These are phyloP conservation scores for Danaus chrysippus DNA, from an alignment of 2,888 invertebrate genomes.

Conservation along the genomic window DNA sequence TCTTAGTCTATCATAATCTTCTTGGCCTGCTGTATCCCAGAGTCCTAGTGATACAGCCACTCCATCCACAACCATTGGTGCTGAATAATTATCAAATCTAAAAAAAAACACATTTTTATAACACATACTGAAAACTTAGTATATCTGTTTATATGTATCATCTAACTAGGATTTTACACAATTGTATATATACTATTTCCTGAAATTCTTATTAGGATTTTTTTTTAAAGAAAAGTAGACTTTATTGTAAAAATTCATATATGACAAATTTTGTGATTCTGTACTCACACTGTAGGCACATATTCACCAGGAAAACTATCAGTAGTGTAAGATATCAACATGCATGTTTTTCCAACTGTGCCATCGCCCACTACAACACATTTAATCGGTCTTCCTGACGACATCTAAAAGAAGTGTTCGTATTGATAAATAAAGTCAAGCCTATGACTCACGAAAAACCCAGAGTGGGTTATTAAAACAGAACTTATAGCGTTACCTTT, in stretches of 20 bases:
- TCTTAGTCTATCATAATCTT: slow-evolving; percentile 97
- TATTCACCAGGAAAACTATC: slow-evolving; percentile 97
- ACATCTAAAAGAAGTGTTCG: slow-evolving; percentile 80
- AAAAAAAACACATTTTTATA: not conserved
- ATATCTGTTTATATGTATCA: too few species aligned
- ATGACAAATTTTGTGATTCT: slow-evolving; percentile 20
- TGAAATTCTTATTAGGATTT: too few species aligned
- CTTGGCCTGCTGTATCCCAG: slow-evolving; percentile 99
- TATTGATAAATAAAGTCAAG: slow-evolving; percentile 57
- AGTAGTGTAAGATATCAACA: slow-evolving; percentile 95
- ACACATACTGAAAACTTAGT: not conserved
- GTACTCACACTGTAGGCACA: slow-evolving; percentile 94
- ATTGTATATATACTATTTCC: too few species aligned
- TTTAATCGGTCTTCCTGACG: slow-evolving; percentile 94
- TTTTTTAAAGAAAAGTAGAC: too few species aligned
- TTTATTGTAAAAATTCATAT: too few species aligned
- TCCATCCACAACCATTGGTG: slow-evolving; percentile 98
- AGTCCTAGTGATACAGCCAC: slow-evolving; percentile 97
- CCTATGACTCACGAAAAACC: slow-evolving; percentile 66
- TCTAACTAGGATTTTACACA: not conserved
- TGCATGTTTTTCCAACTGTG: slow-evolving; percentile 96
- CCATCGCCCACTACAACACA: slow-evolving; percentile 96
- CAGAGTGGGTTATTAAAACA: slow-evolving; percentile 39
- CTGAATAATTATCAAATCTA: slow-evolving; percentile 98
- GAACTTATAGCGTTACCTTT: slow-evolving; percentile 23